phyloP scores from a whole-genome alignment of 2,888 invertebrate genomes.

The Mythimna vitellina region DNA sequence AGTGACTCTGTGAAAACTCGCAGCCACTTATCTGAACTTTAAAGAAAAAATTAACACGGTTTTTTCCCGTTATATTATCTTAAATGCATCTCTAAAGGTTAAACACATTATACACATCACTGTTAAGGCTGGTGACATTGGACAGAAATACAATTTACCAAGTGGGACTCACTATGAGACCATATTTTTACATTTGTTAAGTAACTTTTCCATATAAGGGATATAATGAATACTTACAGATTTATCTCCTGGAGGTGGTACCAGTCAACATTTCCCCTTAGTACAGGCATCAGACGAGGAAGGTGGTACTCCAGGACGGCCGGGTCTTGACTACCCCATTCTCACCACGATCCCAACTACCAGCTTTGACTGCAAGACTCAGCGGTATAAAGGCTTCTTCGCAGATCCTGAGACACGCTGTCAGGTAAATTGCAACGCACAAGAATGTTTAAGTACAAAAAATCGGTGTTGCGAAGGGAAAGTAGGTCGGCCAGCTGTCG shows the following conservation, averaged over 20 bases:
- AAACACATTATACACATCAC: slow-evolving; percentile 8
- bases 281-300: slow-evolving; percentile 87
- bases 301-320: slow-evolving; percentile 92
- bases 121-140: slow-evolving; percentile 29
- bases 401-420: slow-evolving; percentile 97
- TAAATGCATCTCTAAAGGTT: neutral
- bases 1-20: neutral
- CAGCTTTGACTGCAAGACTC: slow-evolving; percentile 95
- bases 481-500: slow-evolving; percentile 65
- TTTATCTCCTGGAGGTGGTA: slow-evolving; percentile 71
- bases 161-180: neutral
- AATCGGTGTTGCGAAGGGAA: slow-evolving; percentile 55
- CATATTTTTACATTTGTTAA: neutral
- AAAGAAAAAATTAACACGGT: neutral
- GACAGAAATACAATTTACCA: slow-evolving; percentile 1
- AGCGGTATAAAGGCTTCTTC: slow-evolving; percentile 97
- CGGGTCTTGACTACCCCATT: slow-evolving; percentile 95
- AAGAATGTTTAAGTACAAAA: slow-evolving; percentile 60
- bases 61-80: neutral
- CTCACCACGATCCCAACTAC: slow-evolving; percentile 94
- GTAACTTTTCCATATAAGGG: neutral
- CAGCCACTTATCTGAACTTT: neutral
- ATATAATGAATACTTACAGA: slow-evolving; percentile 67
- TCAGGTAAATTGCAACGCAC: slow-evolving; percentile 88
- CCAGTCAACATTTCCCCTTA: slow-evolving; percentile 83